Base-by-base conservation (phyloP, 2,888 invertebrate species). In the Charanyca ferruginea region DNA sequence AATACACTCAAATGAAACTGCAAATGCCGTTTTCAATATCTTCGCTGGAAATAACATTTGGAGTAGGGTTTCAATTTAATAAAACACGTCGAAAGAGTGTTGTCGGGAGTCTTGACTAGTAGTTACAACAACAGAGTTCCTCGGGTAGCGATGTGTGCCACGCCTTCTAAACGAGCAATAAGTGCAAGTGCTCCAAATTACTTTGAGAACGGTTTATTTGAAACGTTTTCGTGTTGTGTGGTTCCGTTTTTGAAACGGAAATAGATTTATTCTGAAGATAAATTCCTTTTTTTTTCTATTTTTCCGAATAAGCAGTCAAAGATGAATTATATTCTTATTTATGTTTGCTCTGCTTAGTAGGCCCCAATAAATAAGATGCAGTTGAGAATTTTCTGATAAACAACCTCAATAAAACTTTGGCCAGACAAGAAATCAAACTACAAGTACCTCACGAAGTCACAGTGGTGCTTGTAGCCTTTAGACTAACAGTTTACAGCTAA, bases 11-110 rank as follows among this genome's bases (percentile, higher is more conserved):
- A 79, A 70, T 83, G 69, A 83, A 69, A 78, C 74, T 74, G 75
- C 74, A 81, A 83, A 79, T 75, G 73, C 68, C 83, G 69, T 80
- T 80, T 81, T 73, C 84, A 84, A 82, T 84, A 84, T 73, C 73
- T 73, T 51, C 48, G 18, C 47, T 57, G 71, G 76, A 83, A 79
- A 81, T 83, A 81, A 77, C 62, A 61, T 80, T 73, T 80, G 63
- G 67, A 66, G 54, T 64, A 51, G 60, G 65, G 67, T 77, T 79
- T 79, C 80, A 58, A 66, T 84, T 82, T 74, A 84, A 83, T 84
- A 84, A 84, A 66, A 80, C 80, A 82, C 83, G 67, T 73, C 35
- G 62, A 63, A 44, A 59, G 65, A 66, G 47, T 38, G 53, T 67
- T 60, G 76, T 70, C 59, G 65, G 47, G 63, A 7, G 57, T 66